Conservation (phyloP, 2,797 vertebrate species). For the Sebastiscus tertius region DNA sequence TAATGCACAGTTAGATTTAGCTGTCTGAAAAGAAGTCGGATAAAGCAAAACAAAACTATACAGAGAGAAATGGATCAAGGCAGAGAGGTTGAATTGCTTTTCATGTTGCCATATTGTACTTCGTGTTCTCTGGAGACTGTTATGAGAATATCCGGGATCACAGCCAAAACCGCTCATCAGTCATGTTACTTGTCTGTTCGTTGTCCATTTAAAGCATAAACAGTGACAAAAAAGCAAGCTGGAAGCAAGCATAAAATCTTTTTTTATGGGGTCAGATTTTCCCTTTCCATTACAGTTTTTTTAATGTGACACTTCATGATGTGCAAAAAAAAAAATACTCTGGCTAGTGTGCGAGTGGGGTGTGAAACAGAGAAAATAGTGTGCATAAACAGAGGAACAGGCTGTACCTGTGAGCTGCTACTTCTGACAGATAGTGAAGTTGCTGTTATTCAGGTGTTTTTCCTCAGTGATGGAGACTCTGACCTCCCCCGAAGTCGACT, state of each 20-base stretch:
- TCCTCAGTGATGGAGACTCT: background rate
- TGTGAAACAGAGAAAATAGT: slow-evolving; percentile 25
- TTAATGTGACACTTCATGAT: slow-evolving; percentile 19
- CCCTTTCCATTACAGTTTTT: background rate
- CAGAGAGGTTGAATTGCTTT: background rate
- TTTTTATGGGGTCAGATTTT: background rate
- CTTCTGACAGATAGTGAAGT: slow-evolving; percentile 11
- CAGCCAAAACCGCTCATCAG: slow-evolving; percentile 28
- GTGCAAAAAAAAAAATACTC: slow-evolving; percentile 10
- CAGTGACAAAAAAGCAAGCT: slow-evolving; percentile 7
- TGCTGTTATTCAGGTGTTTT: slow-evolving; percentile 28
- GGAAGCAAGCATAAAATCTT: background rate
- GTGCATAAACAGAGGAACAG: slow-evolving; percentile 36
- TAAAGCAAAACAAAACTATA: background rate
- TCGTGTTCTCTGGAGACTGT: slow-evolving; percentile 23
- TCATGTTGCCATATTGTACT: background rate
- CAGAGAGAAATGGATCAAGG: background rate
- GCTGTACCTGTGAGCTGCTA: slow-evolving; percentile 43
- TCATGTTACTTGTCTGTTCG: slow-evolving; percentile 23
- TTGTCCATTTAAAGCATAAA: slow-evolving; percentile 14
- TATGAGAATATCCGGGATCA: slow-evolving; percentile 21
- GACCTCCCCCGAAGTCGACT: background rate
- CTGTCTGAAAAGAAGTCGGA: background rate
- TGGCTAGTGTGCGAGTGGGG: slow-evolving; percentile 3
- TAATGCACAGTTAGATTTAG: background rate